Evolutionary conservation across 2,113 vertebrate species (phyloP).

Genomic region (Larimichthys polyactis): DNA sequence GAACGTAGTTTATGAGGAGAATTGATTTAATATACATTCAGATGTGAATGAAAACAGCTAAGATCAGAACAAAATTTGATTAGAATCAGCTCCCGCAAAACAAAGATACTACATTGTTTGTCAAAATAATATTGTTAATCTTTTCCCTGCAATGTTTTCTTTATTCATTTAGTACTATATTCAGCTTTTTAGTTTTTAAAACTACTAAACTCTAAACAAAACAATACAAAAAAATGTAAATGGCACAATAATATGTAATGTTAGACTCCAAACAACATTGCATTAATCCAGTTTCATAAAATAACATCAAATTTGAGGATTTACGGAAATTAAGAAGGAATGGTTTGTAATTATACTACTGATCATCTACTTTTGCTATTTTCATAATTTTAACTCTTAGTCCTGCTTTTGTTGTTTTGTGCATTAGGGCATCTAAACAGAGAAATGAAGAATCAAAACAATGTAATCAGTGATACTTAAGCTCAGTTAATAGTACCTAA

Average conservation of each 20-base stretch:
- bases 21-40: constrained; percentile 20
- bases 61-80: neutral
- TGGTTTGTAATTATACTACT: neutral
- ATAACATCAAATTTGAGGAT: neutral
- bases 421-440: neutral
- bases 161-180: neutral
- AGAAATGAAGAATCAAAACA: neutral
- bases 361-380: neutral
- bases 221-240: neutral
- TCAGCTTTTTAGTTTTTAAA: neutral
- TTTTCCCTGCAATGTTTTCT: neutral
- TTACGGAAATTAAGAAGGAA: neutral
- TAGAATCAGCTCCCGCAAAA: neutral
- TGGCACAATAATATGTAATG: neutral
- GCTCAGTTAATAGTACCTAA: neutral
- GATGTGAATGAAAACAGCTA: neutral
- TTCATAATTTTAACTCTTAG: neutral
- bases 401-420: neutral
- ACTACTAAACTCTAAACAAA: neutral
- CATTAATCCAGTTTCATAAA: neutral
- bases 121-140: neutral
- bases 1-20: neutral
- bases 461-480: neutral
- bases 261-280: neutral
- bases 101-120: neutral